Conservation (phyloP, 2,888 invertebrate genomes). For the Hydraecia micacea region DNA sequence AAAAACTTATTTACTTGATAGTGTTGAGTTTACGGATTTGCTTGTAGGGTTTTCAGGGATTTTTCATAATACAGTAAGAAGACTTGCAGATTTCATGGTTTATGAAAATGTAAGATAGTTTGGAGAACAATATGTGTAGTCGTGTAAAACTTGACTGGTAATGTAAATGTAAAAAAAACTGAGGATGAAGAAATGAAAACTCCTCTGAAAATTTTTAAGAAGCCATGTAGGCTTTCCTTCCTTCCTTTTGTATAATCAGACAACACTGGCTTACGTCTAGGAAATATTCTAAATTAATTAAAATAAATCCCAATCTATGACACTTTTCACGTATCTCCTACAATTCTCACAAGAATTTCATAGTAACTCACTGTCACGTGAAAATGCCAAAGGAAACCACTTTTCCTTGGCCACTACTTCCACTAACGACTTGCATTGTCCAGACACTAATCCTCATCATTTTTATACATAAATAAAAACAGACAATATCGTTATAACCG, state of each 20-base stretch:
- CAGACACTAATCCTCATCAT: not conserved
- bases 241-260: not conserved
- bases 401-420: not conserved
- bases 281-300: not conserved
- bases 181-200: not conserved
- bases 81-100: not conserved
- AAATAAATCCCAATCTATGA: not conserved
- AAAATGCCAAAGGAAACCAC: not conserved
- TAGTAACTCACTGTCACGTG: no score
- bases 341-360: not conserved
- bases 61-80: not conserved
- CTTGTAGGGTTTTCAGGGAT: not conserved
- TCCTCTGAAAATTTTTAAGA: not conserved
- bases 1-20: slow-evolving; percentile 40
- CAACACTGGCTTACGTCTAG: no score
- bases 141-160: not conserved
- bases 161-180: no score
- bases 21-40: slow-evolving; percentile 7
- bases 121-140: not conserved
- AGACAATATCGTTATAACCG: slow-evolving; percentile 50
- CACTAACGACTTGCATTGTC: not conserved
- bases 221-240: not conserved
- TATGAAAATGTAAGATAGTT: not conserved
- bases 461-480: slow-evolving; percentile 1
- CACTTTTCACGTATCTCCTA: not conserved